Evolutionary conservation across 2,888 invertebrate genomes (phyloP).

Genomic region (Prosapia bicincta): DNA sequence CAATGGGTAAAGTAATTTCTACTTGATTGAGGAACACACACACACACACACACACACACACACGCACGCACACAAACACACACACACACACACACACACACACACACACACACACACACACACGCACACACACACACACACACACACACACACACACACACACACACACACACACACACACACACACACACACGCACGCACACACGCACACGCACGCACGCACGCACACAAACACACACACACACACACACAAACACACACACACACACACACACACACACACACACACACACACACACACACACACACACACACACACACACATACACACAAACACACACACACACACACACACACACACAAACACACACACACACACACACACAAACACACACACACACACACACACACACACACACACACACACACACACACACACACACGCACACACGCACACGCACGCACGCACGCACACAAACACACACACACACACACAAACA

Average conservation of each 20-base stretch:
- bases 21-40: too few species aligned
- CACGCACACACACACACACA: neutral
- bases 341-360: too few species aligned
- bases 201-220: neutral
- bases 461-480: neutral
- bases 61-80: neutral
- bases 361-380: too few species aligned
- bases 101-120: neutral
- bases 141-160: neutral
- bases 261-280: neutral
- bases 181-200: neutral
- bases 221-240: too few species aligned
- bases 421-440: neutral
- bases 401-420: neutral
- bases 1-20: too few species aligned
- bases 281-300: neutral
- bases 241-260: too few species aligned
- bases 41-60: neutral
- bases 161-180: neutral
- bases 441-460: neutral
- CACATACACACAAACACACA: too few species aligned
- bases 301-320: neutral
- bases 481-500: too few species aligned
- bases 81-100: neutral
- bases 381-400: too few species aligned